Conservation (phyloP, 2,888 invertebrate species). For the Chydorus sphaericus region DNA sequence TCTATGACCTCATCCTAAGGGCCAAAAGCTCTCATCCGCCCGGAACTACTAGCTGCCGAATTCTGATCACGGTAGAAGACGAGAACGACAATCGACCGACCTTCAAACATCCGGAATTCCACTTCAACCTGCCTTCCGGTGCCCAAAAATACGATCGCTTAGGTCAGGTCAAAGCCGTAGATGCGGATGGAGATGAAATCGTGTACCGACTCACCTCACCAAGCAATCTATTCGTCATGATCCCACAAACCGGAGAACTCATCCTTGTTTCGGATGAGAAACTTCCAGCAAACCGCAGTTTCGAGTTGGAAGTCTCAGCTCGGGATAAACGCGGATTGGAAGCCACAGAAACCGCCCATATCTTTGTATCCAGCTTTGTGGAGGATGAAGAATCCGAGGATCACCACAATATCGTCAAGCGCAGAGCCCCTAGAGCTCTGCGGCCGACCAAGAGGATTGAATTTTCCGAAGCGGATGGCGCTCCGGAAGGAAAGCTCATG, state of each 20-base stretch:
- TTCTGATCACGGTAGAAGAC: slow-evolving; percentile 60
- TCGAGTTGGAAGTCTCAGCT: slow-evolving; percentile 59
- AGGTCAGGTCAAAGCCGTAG: slow-evolving; percentile 70
- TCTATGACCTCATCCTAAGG: slow-evolving; percentile 59
- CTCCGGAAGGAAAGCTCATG: slow-evolving; percentile 70
- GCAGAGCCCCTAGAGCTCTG: slow-evolving; percentile 76
- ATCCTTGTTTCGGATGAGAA: slow-evolving; percentile 62
- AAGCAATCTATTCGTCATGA: slow-evolving; percentile 69
- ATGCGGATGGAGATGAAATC: slow-evolving; percentile 82
- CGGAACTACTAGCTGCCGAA: slow-evolving; percentile 64
- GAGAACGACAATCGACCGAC: slow-evolving; percentile 85
- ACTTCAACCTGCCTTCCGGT: slow-evolving; percentile 45
- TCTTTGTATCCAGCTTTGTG: slow-evolving; percentile 41
- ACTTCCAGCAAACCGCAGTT: slow-evolving; percentile 37
- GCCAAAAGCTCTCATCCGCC: slow-evolving; percentile 65
- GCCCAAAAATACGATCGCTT: slow-evolving; percentile 61
- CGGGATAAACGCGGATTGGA: slow-evolving; percentile 45
- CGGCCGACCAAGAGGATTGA: slow-evolving; percentile 86
- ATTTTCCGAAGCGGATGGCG: slow-evolving; percentile 80
- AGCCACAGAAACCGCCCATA: slow-evolving; percentile 42
- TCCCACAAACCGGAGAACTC: slow-evolving; percentile 83
- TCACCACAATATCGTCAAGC: slow-evolving; percentile 48
- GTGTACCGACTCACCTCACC: slow-evolving; percentile 69
- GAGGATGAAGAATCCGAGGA: slow-evolving; percentile 12
- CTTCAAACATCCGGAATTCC: slow-evolving; percentile 61